Conservation (phyloP, 2,888 invertebrate species). For the Arctia plantaginis region DNA sequence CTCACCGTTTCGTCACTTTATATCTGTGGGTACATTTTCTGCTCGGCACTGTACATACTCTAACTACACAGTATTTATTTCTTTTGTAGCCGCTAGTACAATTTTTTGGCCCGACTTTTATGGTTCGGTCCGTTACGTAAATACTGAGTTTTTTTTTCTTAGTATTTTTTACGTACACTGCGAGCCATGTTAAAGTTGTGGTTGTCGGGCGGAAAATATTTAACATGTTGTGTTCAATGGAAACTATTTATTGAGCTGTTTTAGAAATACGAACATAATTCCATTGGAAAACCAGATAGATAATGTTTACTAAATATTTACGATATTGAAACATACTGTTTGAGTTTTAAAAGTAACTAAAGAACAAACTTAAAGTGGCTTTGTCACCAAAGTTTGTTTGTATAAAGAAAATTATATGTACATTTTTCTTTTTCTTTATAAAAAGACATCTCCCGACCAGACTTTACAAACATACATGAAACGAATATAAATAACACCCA, state of each 20-base stretch:
- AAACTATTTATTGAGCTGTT: slow-evolving; percentile 34
- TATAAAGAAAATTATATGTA: no score
- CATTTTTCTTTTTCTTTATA: no score
- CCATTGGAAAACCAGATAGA: background rate
- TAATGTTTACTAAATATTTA: background rate
- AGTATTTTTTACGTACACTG: slow-evolving; percentile 36
- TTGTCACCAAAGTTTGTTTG: no score
- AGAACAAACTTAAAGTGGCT: no score
- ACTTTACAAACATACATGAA: no score
- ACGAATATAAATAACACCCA: no score
- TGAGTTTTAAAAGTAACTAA: background rate
- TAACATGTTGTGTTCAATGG: slow-evolving; percentile 35
- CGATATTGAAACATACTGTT: background rate
- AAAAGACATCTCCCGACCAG: no score
- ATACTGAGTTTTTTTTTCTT: slow-evolving; percentile 35
- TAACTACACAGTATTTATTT: slow-evolving; percentile 40
- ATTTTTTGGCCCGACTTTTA: slow-evolving; percentile 50
- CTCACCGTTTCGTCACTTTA: slow-evolving; percentile 48
- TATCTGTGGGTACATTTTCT: slow-evolving; percentile 48
- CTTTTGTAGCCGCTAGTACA: slow-evolving; percentile 43
- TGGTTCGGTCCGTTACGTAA: slow-evolving; percentile 46
- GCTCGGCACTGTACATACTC: slow-evolving; percentile 26
- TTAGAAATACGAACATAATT: slow-evolving; percentile 4
- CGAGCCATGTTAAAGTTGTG: slow-evolving; percentile 47
- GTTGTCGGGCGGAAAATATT: slow-evolving; percentile 42